Percentiles rank a stretch among this genome's conserved stretches.
Conservation (phyloP, 2,888 invertebrate species). For the Melinaea marsaeus region DNA sequence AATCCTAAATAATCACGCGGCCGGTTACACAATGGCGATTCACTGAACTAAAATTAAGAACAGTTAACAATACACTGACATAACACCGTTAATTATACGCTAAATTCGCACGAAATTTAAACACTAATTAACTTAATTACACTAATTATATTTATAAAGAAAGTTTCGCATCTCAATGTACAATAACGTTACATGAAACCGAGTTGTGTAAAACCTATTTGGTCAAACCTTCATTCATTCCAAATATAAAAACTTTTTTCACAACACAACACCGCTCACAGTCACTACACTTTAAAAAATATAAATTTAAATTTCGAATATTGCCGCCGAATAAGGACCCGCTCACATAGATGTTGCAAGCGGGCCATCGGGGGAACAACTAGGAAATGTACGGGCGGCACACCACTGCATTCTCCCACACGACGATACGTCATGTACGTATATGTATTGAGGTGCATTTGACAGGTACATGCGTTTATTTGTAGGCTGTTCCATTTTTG, state of each 20-base stretch:
- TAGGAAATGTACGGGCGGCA: conserved; percentile 69
- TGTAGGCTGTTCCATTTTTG: conserved; percentile 45
- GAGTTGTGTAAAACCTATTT: conserved; percentile 39
- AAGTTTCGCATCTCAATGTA: conserved; percentile 28
- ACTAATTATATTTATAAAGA: conserved; percentile 31
- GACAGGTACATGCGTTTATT: conserved; percentile 64
- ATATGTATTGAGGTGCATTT: conserved; percentile 54
- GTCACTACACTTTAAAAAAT: conserved; percentile 37
- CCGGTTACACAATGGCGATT: conserved; percentile 4
- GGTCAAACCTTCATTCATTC: conserved; percentile 38
- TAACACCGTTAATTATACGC: conserved; percentile 19
- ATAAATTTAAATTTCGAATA: conserved; percentile 48
- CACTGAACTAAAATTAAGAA: conserved; percentile 24
- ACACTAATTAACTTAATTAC: conserved; percentile 33
- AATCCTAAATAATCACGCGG: conserved; percentile 4
- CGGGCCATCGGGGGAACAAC: conserved; percentile 72
- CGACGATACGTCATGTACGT: conserved; percentile 37
- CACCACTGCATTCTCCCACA: conserved; percentile 47
- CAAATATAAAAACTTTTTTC: conserved; percentile 32
- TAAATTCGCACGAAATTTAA: conserved; percentile 31
- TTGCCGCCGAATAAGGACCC: conserved; percentile 71
- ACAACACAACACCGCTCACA: conserved; percentile 41
- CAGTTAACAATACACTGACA: conserved; percentile 20
- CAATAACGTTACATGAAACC: conserved; percentile 40
- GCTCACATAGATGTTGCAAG: conserved; percentile 73